Evolutionary conservation across 35 echinoderm and acorn worm genomes (phyloP), one percentile per base, ranked within the genome.

Genomic region (Ophioderma brevispina): DNA sequence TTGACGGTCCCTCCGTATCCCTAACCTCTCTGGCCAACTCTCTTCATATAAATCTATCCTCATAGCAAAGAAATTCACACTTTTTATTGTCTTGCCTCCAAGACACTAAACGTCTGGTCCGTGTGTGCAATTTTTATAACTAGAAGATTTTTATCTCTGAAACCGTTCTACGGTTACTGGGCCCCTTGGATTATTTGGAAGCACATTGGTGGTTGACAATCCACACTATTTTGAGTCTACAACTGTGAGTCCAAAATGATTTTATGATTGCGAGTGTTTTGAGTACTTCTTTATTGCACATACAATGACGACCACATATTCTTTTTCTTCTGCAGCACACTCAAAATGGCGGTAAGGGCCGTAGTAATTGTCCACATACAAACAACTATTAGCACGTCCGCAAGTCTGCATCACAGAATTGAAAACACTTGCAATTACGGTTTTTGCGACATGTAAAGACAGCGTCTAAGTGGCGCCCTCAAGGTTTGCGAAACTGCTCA

Each of bases 31-130:
- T n/a, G n/a, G n/a, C n/a, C n/a, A n/a, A n/a, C n/a, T n/a, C n/a
- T n/a, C n/a, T n/a, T 89, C 86, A 63, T 92, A 98, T 28, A 89
- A 87, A 35, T 98, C 96, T 19, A 59, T 84, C 32, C 92, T 46
- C 39, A 98, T 87, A 25, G 92, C 96, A 89, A 88, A 93, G 64
- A 98, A 98, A 32, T 92, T 85, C 37, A 98, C 35, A 32, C 88
- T 94, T 46, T 75, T 78, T 39, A 94, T 90, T 32, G 92, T 90
- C 31, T 42, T 94, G 76, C 96, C 94, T 34, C 79, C 76, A 38
- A 98, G 86, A 13, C 92, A 2, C 35, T 79, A 43, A 98, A 94
- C 21, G 23, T 30, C 17, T 85, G n/a, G 21, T 15, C n/a, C 14
- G n/a, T 63, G n/a, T 43, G 25, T 33, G 43, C 55, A 40, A 43